A percentile compares a stretch with the other conserved stretches of the same genome.
Conservation (phyloP, 92 coral and sea anemone species). For the Palythoa grandis region DNA sequence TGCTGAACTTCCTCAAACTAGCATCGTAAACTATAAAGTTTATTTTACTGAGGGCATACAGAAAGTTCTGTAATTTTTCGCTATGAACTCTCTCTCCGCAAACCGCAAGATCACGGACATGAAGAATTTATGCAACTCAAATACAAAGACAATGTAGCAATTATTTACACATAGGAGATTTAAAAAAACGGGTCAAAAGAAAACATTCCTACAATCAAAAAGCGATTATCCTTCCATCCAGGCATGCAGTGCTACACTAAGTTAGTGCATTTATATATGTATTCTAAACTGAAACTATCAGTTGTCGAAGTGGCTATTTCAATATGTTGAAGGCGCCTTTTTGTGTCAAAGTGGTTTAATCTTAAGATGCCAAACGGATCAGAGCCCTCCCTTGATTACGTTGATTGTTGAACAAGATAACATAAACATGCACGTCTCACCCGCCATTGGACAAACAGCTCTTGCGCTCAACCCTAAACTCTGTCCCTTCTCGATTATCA, state of each 20-base stretch:
- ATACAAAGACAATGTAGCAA: neutral
- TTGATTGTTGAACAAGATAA: constrained; percentile 30
- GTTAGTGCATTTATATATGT: neutral
- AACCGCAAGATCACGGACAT: constrained; percentile 24
- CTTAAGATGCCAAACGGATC: constrained; percentile 47
- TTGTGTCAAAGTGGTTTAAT: constrained; percentile 47
- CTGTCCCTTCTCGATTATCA: constrained; percentile 26
- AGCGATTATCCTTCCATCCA: neutral
- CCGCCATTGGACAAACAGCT: constrained; percentile 41
- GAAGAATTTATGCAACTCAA: neutral
- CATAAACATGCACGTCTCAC: constrained; percentile 21
- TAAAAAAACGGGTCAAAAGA: neutral
- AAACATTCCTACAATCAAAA: constrained; percentile 20
- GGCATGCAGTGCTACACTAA: neutral
- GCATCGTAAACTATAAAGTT: constrained; percentile 2
- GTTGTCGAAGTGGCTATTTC: constrained; percentile 3
- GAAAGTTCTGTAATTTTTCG: neutral
- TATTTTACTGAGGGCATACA: constrained; percentile 4
- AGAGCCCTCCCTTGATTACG: constrained; percentile 38
- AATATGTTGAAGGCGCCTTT: constrained; percentile 15
- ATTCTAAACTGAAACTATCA: neutral
- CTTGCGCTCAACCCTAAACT: constrained; percentile 17
- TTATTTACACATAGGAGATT: neutral
- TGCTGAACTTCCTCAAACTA: neutral
- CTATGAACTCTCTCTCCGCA: neutral